Percentiles rank a stretch among this genome's conserved stretches.
Conservation (phyloP, 2,888 invertebrate genomes). For the Camponotus fellah region DNA sequence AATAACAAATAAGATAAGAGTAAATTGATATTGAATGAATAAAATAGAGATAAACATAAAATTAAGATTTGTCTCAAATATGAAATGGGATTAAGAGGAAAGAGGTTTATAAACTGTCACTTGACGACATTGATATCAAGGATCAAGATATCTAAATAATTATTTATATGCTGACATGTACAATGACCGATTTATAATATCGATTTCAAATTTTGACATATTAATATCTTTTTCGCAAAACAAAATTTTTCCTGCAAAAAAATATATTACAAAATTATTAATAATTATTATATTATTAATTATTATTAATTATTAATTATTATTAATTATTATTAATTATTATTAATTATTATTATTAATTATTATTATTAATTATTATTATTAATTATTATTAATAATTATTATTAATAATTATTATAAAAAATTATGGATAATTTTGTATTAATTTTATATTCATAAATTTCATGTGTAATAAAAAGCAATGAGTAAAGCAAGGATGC, state of each 20-base stretch:
- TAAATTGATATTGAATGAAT: neutral
- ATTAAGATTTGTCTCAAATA: neutral
- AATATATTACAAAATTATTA: neutral
- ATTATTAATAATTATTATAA: neutral
- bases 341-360: neutral
- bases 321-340: neutral
- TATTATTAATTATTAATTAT: too few species aligned
- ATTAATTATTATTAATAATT: too few species aligned
- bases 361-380: too few species aligned
- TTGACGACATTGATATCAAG: neutral
- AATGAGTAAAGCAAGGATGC: too few species aligned
- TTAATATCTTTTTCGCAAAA: neutral
- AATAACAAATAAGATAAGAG: neutral
- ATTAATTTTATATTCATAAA: neutral
- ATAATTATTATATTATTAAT: too few species aligned
- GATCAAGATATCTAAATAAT: neutral
- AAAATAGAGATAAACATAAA: neutral
- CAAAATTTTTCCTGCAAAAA: neutral
- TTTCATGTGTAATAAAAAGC: neutral
- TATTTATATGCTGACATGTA: neutral
- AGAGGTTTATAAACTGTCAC: neutral
- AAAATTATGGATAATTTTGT: neutral
- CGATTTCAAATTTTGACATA: neutral
- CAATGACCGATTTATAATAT: slow-evolving; percentile 19
- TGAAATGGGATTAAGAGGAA: neutral